Percentiles rank a stretch among this genome's conserved stretches.
Evolutionary conservation across 2,888 invertebrate species (phyloP).

Genomic region (Apodemia duryi): DNA sequence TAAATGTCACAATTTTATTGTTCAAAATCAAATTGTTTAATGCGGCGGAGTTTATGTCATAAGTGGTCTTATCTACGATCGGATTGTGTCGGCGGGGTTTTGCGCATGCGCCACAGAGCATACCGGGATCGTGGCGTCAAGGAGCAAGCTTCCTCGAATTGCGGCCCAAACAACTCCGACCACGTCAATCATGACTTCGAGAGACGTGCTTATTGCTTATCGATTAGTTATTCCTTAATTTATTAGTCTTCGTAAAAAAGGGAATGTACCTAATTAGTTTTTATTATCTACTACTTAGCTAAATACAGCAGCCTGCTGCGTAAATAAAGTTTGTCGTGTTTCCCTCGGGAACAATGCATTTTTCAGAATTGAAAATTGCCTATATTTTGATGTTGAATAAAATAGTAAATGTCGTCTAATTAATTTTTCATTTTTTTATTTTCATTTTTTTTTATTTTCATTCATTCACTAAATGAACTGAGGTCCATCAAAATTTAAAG

Average conservation of each 20-base stretch:
- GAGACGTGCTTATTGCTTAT: constrained; percentile 36
- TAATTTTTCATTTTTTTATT: too few relatives aligned
- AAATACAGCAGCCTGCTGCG: too few relatives aligned
- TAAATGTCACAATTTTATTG: constrained; percentile 31
- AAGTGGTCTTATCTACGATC: constrained; percentile 68
- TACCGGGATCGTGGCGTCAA: constrained; percentile 40
- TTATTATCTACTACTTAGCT: neutral
- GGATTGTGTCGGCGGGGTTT: constrained; percentile 61
- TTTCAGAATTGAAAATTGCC: too few relatives aligned
- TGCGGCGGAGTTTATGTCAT: constrained; percentile 70
- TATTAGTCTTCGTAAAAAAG: neutral
- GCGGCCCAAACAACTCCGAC: constrained; percentile 43
- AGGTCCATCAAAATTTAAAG: too few relatives aligned
- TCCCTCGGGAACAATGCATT: too few relatives aligned
- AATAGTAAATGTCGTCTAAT: too few relatives aligned
- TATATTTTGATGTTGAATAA: too few relatives aligned
- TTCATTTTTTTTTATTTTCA: too few relatives aligned
- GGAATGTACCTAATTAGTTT: neutral
- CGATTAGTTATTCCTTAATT: constrained; percentile 21
- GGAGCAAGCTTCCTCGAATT: constrained; percentile 61
- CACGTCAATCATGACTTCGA: constrained; percentile 41
- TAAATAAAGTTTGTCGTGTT: too few relatives aligned
- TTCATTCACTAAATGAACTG: too few relatives aligned
- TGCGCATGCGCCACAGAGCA: constrained; percentile 52
- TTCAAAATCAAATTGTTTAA: constrained; percentile 73